Base-by-base conservation (phyloP, 2,113 vertebrate species). In the Pseudolaguvia tuberculata region DNA sequence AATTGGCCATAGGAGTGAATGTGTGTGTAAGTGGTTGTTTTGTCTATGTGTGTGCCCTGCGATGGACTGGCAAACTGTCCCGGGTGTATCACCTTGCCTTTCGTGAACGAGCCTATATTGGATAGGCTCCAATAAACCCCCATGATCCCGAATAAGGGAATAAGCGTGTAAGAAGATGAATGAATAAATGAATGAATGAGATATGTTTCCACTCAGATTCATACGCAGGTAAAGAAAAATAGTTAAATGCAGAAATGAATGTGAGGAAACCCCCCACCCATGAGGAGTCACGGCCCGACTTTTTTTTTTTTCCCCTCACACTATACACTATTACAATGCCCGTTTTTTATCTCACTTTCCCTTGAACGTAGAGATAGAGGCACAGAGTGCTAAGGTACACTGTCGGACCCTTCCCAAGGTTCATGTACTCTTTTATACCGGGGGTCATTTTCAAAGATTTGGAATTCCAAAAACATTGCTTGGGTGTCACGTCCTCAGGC, bases 181-280 rank as follows among this genome's bases (percentile, higher is more conserved):
- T n/a, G n/a, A n/a, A n/a, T n/a, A n/a, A n/a, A n/a, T n/a, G n/a
- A n/a, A n/a, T n/a, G n/a, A n/a, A n/a, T n/a, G 66, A 39, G 25
- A 57, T 25, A 14, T 35, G 12, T 9, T 42, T 10, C 9, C 39
- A 29, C 15, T 45, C 70, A 29, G 23, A 17, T 31, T 47, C 71
- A 29, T 59, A 42, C 63, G 5, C 79, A 77, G 79, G 70, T 77
- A 31, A 66, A 53, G 29, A 8, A 51, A 63, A 56, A 21, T 50
- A 55, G 57, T 20, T n/a, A 39, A 70, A 12, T 89, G 90, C 6
- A 35, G 82, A 93, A 90, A 79, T 91, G 92, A 77, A 91, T 91
- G 12, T 4, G 23, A 63, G n/a, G 10, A n/a, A 31, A 31, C 13
- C 23, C 4, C 13, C 3, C 1, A 53, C 10, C 27, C 15, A 62